Evolutionary conservation across 30 jellyfish, hydroid and myxozoan species (phyloP), one percentile per base, ranked within the genome.

Genomic region (Hydra vulgaris): DNA sequence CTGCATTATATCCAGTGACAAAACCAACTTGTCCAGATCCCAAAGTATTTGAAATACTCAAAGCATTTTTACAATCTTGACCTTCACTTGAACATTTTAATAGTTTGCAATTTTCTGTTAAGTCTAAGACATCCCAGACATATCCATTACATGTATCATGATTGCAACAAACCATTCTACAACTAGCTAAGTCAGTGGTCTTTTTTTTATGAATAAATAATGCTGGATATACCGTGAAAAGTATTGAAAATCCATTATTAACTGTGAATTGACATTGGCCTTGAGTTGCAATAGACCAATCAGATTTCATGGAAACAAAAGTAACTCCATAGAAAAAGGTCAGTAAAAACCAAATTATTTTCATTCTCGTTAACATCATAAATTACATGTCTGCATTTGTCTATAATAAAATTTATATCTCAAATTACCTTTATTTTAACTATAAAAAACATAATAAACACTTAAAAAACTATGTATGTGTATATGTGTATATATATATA

Each of bases 71-170:
- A 53, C 85, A 78, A 66, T 78, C 85, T 78, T 54, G 53, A 1
- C 85, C 85, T n/a, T 66, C 80, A 21, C 21, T 18, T 1, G 85
- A 78, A 61, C 85, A 78, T 1, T 78, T 78, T 7, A 78, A 53
- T 16, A 78, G 77, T 78, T 78, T 78, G 85, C 85, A 78, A 53
- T 78, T 78, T 18, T 61, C 85, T 61, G 27, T 1, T 15, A 54
- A 21, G 18, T 78, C 85, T 12, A 53, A 52, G 17, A 75, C 53
- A 53, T 78, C 85, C 85, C 85, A 78, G 22, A 78, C 85, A 54
- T 78, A 78, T 23, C 85, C 79, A 61, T 78, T 78, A 25, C 85
- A 78, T 15, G 85, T 78, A 53, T 78, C 79, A 61, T 78, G 85
- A 19, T 16, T 17, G 23, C 85, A 78, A n/a, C 85, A 78, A 0